Evolutionary conservation across 2,797 vertebrate species (phyloP).

Genomic region (Hippopotamyrus pictus): DNA sequence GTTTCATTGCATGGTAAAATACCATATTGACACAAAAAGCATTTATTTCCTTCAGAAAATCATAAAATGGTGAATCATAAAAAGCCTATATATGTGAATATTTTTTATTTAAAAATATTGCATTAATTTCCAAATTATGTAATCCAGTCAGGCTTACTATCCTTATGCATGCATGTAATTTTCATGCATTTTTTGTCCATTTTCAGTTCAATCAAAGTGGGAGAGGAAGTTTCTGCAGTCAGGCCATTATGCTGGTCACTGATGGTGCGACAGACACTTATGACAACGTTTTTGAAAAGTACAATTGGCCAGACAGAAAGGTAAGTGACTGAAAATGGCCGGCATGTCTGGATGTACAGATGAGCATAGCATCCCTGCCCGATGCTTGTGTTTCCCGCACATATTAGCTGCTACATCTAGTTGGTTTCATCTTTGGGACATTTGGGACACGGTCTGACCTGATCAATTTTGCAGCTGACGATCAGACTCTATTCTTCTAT

Average conservation of each 20-base stretch:
- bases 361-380: background rate
- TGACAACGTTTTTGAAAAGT: slow-evolving; percentile 87
- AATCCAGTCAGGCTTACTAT: background rate
- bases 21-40: background rate
- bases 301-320: slow-evolving; percentile 95
- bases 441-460: background rate
- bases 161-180: background rate
- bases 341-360: background rate
- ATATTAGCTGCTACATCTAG: background rate
- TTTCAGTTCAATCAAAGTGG: slow-evolving; percentile 91
- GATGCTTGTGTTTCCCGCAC: background rate
- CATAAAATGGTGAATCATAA: background rate
- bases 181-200: background rate
- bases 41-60: background rate
- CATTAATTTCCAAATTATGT: background rate
- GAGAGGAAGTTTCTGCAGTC: slow-evolving; percentile 90
- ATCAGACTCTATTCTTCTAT: background rate
- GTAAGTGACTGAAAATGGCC: slow-evolving; percentile 51
- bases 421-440: background rate
- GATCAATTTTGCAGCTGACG: background rate
- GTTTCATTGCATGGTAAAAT: background rate
- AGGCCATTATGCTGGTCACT: slow-evolving; percentile 95
- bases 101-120: background rate
- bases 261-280: slow-evolving; percentile 91
- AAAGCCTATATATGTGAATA: background rate